A percentile compares a stretch with the other conserved stretches of the same genome.
phyloP scores from a whole-genome alignment of 2,888 invertebrate species.

The Hydriomena furcata region DNA sequence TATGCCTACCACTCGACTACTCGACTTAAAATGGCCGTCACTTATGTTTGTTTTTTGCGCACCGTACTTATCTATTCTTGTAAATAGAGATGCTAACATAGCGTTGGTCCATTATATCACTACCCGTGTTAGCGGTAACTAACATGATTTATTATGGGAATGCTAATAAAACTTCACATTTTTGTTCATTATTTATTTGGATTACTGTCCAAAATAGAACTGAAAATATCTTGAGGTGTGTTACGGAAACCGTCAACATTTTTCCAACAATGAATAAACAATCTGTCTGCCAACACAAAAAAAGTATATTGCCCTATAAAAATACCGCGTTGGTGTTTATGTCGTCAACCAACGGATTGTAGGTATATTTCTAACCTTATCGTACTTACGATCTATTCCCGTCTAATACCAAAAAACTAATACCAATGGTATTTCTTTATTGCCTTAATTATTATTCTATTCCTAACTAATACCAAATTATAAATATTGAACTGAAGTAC shows the following conservation, averaged over 20 bases:
- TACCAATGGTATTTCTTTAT: too few species aligned
- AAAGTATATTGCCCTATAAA: slow-evolving; percentile 72
- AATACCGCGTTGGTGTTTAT: slow-evolving; percentile 51
- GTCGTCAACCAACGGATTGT: slow-evolving; percentile 2
- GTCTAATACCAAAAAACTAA: too few species aligned
- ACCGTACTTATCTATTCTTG: slow-evolving; percentile 31
- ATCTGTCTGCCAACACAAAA: slow-evolving; percentile 66
- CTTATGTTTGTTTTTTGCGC: slow-evolving; percentile 29
- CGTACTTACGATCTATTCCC: too few species aligned
- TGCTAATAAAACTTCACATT: slow-evolving; percentile 5
- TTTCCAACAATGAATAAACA: slow-evolving; percentile 61
- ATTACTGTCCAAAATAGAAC: not conserved
- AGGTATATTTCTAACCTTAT: not conserved
- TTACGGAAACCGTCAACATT: slow-evolving; percentile 40
- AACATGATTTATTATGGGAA: slow-evolving; percentile 12
- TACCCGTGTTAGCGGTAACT: slow-evolving; percentile 38
- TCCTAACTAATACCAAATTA: too few species aligned
- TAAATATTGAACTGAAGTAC: too few species aligned
- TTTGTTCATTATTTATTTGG: slow-evolving; percentile 1
- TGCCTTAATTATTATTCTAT: too few species aligned
- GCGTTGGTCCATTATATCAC: slow-evolving; percentile 44
- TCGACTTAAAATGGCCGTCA: too few species aligned
- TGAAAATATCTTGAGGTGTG: slow-evolving; percentile 8
- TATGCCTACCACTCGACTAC: too few species aligned
- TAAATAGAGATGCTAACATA: slow-evolving; percentile 34